Evolutionary conservation across 2,797 vertebrate genomes (phyloP), one percentile per base, ranked within the genome.

Genomic region (Pipistrellus pipistrellus): DNA sequence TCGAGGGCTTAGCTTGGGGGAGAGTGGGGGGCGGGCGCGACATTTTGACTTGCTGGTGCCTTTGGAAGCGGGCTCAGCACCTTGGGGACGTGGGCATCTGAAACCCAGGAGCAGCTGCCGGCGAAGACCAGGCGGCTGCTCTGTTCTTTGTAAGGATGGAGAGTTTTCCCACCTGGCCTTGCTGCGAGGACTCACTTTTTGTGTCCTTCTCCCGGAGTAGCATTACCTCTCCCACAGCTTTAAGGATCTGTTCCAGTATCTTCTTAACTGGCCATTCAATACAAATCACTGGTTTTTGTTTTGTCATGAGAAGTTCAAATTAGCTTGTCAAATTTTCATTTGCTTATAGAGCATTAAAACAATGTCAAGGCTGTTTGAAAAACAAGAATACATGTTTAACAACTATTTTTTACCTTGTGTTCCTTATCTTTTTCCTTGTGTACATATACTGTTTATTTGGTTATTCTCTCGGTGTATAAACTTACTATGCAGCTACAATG

Each of bases 301-400:
- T 92, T 87, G 55, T 88, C 90, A 86, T 55, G 55, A 90, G n/a
- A 85, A 69, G 20, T 66, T 86, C 38, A 35, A 2, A 62, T 83
- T 77, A 51, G 53, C 30, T 44, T 91, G 53, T 53, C 48, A 75
- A 48, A 30, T 59, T 85, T 77, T 78, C 80, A 5, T 91, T 80
- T 55, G 15, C 55, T 75, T 64, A 35, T 44, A 64, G 51, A 76
- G 18, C 66, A 35, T 75, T 20, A 72, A 83, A 90, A 46, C 55
- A 87, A 8, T 69, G 23, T 51, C 51, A 91, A 23, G 64, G 10
- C 66, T 87, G 2, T 78, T 32, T 73, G 41, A 81, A 83, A 81
- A 55, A 62, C 10, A n/a, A 32, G 14, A 25, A 12, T 68, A 13
- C 21, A 30, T 64, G 59, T 84, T 20, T 13, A 88, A 41, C 51